Evolutionary conservation across 2,113 vertebrate species (phyloP).

Genomic region (Alouatta palliata): DNA sequence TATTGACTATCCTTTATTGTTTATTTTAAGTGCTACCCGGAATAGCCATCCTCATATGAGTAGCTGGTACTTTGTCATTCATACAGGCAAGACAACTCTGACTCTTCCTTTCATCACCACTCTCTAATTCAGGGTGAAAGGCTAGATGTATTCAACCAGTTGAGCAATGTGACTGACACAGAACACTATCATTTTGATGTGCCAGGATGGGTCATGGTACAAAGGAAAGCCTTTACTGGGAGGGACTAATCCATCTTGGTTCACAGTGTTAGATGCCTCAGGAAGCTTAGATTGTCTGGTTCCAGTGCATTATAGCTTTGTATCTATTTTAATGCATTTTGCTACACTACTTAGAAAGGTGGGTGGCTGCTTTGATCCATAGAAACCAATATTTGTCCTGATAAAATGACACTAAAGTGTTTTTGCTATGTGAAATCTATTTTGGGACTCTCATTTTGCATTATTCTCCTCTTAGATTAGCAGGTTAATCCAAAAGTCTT

Average conservation of each 20-base stretch:
- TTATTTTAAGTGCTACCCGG: constrained; percentile 19
- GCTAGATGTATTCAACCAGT: not conserved
- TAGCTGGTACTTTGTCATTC: constrained; percentile 5
- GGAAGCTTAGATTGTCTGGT: constrained; percentile 50
- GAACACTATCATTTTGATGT: constrained; percentile 14
- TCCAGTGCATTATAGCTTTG: constrained; percentile 51
- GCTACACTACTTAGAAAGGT: constrained; percentile 59
- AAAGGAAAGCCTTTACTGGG: constrained; percentile 34
- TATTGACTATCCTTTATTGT: not conserved
- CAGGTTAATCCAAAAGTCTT: constrained; percentile 53
- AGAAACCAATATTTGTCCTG: constrained; percentile 67
- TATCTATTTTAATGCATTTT: constrained; percentile 69
- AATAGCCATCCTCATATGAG: not conserved
- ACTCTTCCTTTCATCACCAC: not conserved
- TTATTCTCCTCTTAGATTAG: constrained; percentile 50
- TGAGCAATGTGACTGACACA: not conserved
- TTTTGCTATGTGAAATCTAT: constrained; percentile 43
- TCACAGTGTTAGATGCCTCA: constrained; percentile 42
- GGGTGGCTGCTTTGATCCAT: constrained; percentile 62
- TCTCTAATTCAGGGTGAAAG: constrained; percentile 34
- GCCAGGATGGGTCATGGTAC: not conserved
- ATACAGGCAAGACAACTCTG: not conserved
- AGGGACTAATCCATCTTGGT: constrained; percentile 53
- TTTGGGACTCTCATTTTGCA: constrained; percentile 38
- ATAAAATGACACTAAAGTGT: constrained; percentile 47